Evolutionary conservation across 2,888 invertebrate genomes (phyloP), one percentile per base, ranked within the genome.

Genomic region (Hirtodrosophila histrioides): DNA sequence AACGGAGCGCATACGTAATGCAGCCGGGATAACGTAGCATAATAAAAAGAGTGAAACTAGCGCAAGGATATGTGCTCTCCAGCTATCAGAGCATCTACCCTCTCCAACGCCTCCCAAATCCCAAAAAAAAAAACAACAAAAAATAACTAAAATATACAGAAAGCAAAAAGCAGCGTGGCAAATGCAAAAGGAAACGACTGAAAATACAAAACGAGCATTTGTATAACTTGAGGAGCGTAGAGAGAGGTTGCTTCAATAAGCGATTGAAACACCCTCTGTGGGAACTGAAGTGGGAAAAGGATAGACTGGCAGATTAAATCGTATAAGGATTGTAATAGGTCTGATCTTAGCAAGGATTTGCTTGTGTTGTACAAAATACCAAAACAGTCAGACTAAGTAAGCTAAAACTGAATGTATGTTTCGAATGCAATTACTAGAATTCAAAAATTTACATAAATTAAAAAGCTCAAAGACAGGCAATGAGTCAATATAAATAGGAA

Each of bases 1-100:
- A 72, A 84, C 76, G 66, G 64, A 64, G 77, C 72, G 78, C 77
- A 83, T 86, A 84, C 77, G 77, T 73, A 80, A 77, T 87, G 82
- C 71, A 70, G 68, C 70, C 49, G 69, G 74, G 69, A 79, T 69
- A 74, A 83, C 81, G 76, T 76, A 75, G 71, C 74, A 81, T 80
- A 77, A 84, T 80, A 86, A 77, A 81, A 76, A 49, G 50, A 51
- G 69, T 46, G 67, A 81, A 78, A 67, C 65, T 80, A 68, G 80
- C 62, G 61, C 80, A 83, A 83, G 66, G 76, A 71, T 73, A 57
- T 73, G 69, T 58, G 67, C 39, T 37, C 45, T 29, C 11, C 23
- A 56, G 54, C 51, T 49, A 53, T 49, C 53, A 61, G 41, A 53
- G 35, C 27, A 45, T 36, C 62, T 27, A 41, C 31, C 4, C 27